Percentiles rank a stretch among this genome's conserved stretches.
These are phyloP conservation scores for Alethe castanea DNA, from an alignment of 2,113 vertebrate species.

Conservation along the genomic window DNA sequence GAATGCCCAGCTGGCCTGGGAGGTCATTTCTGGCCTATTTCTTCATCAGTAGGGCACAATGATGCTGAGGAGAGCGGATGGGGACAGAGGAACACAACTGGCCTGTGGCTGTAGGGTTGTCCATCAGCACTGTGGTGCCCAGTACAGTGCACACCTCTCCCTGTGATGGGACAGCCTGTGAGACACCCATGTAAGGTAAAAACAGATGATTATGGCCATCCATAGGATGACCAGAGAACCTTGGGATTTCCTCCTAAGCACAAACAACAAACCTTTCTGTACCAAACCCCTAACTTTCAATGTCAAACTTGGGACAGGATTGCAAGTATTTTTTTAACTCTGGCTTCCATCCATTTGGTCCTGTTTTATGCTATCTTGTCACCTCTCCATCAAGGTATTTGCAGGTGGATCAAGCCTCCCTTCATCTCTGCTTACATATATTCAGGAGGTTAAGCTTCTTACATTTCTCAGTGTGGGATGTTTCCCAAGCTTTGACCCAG, in stretches of 20 bases:
- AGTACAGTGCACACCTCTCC: not conserved
- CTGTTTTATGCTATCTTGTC: not conserved
- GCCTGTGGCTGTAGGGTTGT: not conserved
- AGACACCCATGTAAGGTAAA: not conserved
- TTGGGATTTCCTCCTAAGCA: not conserved
- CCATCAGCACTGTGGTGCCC: fast-evolving
- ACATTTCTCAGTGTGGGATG: not conserved
- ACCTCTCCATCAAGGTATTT: not conserved
- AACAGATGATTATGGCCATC: not conserved
- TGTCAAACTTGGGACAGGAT: not conserved
- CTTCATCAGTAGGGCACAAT: not conserved
- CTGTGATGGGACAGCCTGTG: not conserved
- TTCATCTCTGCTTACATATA: not conserved
- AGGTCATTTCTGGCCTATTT: not conserved
- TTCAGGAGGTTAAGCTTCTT: not conserved
- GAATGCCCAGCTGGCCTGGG: not conserved
- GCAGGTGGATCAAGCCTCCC: not conserved
- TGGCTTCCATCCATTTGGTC: not conserved
- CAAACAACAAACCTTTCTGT: not conserved
- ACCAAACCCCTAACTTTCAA: not conserved
- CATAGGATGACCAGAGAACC: not conserved
- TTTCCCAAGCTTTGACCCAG: not conserved
- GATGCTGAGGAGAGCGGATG: not conserved
- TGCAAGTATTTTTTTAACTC: not conserved
- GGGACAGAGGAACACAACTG: not conserved